Evolutionary conservation across 2,113 vertebrate species (phyloP), one percentile per base, ranked within the genome.

Genomic region (Dasyurus viverrinus): DNA sequence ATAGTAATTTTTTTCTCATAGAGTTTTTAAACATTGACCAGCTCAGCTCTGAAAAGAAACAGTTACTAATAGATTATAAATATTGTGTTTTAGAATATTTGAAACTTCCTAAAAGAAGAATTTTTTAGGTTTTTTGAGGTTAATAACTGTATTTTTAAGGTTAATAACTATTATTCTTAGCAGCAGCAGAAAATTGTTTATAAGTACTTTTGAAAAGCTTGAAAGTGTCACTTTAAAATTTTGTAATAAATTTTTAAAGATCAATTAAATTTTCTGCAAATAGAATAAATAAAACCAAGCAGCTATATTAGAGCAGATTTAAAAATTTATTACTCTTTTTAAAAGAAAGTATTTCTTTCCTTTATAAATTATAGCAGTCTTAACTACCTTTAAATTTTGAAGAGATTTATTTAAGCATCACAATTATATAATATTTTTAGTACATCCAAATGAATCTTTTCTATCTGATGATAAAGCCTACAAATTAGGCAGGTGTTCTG

Each of bases 401-500:
- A 57, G 91, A 55, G n/a, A 60, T 84, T 23, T 14, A 94, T 30
- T 55, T 27, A 53, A 24, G 9, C 53, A 27, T 84, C 90, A 91
- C 60, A 92, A 97, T 94, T 55, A 94, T 22, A 11, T 12, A 92
- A 90, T 93, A 94, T 93, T 93, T 95, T 95, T 95, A 96, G 95
- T 94, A 95, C 96, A 68, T 55, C 6, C 2, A 26, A 26, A 19
- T 89, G 95, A 94, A 55, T 89, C 76, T 93, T 95, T 94, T 95
- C 76, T 96, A 84, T 95, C 92, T 96, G 84, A 95, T 95, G 16
- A 91, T 89, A 91, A 89, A 90, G 92, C 91, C 96, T 93, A 97
- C 92, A 95, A 97, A 90, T 93, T 94, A 97, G 96, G 94, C 97
- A 97, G 96, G 96, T 97, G 97, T 93, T 94, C 53, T 55, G 90